Evolutionary conservation across 1,140 invertebrate genomes (phyloP).

Genomic region (Brachionus plicatilis): DNA sequence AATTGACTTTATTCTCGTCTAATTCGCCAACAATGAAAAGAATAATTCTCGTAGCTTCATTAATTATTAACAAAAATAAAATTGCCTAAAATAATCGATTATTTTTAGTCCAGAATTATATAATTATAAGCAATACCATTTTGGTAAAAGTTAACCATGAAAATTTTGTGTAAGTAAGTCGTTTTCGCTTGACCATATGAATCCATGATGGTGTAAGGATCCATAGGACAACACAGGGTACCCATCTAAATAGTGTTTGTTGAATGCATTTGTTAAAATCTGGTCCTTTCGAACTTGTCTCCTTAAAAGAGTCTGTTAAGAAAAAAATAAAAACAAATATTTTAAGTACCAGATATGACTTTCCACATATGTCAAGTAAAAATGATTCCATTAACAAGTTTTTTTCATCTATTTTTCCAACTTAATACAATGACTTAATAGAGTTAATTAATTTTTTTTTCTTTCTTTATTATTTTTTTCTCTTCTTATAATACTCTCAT

Average conservation of each 20-base stretch:
- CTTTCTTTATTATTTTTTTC: no score
- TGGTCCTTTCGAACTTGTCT: neutral
- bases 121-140: neutral
- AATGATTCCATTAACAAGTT: neutral
- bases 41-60: neutral
- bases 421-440: no score
- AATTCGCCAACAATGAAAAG: neutral
- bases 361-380: neutral
- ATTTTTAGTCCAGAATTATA: neutral
- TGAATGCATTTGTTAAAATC: slow-evolving; percentile 18
- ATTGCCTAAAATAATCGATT: neutral
- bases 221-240: neutral
- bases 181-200: slow-evolving; percentile 20
- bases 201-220: neutral
- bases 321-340: neutral
- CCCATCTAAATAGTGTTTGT: neutral
- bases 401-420: neutral
- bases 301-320: neutral
- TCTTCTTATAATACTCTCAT: neutral
- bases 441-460: no score
- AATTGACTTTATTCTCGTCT: neutral
- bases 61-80: slow-evolving; percentile 18
- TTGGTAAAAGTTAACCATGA: neutral
- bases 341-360: neutral
- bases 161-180: neutral